phyloP scores from a whole-genome alignment of 2,797 vertebrate species.

The Anguilla anguilla region DNA sequence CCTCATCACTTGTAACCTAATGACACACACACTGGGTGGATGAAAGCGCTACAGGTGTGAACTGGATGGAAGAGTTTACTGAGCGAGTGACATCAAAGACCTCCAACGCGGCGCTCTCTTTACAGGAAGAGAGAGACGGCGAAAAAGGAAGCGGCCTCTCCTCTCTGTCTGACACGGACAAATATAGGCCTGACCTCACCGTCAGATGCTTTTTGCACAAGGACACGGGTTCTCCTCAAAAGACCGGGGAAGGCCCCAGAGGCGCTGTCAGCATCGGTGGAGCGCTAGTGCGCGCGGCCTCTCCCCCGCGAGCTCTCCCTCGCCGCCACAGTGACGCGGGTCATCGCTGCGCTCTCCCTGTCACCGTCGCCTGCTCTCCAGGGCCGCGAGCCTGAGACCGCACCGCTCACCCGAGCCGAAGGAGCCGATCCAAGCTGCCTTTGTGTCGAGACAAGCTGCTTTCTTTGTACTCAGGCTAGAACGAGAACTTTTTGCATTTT shows the following conservation, averaged over 20 bases:
- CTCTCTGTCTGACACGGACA: slow-evolving; percentile 11
- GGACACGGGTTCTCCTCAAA: not conserved
- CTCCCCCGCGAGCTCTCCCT: not conserved
- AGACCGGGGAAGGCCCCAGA: not conserved
- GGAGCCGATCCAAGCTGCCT: not conserved
- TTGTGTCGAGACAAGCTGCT: not conserved
- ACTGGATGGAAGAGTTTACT: not conserved
- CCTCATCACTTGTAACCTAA: not conserved
- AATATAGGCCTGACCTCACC: slow-evolving; percentile 21
- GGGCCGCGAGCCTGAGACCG: not conserved
- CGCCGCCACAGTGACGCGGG: slow-evolving; percentile 7
- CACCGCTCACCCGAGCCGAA: not conserved
- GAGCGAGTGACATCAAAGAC: not conserved
- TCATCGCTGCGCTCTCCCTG: not conserved
- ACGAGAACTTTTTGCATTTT: not conserved
- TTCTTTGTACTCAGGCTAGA: not conserved
- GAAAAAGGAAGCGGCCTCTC: slow-evolving; percentile 25
- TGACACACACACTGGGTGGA: not conserved
- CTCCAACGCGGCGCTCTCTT: not conserved
- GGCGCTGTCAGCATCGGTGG: not conserved
- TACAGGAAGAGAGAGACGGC: not conserved
- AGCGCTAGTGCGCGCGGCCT: not conserved
- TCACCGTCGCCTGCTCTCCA: not conserved
- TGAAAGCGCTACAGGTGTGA: not conserved
- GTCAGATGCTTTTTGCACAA: not conserved